A percentile compares a stretch with the other conserved stretches of the same genome.
Evolutionary conservation across 2,113 vertebrate genomes (phyloP).

Genomic region (Erpornis zantholeuca): DNA sequence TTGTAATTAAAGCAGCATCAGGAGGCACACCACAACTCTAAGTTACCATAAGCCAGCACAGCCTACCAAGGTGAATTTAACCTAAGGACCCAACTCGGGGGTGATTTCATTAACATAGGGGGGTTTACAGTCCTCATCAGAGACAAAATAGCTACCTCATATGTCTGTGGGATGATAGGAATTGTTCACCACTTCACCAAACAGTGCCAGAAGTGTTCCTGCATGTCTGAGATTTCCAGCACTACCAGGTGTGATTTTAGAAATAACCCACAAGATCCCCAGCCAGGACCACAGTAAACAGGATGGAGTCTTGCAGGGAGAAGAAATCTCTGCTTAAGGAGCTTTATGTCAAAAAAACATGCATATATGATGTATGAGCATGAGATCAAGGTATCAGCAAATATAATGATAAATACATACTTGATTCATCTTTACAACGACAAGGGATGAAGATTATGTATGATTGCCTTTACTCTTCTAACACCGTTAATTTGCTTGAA

Average conservation of each 20-base stretch:
- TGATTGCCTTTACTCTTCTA: neutral
- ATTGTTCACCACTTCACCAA: neutral
- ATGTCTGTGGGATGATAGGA: neutral
- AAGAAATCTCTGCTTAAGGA: neutral
- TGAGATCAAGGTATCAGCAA: neutral
- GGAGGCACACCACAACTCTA: neutral
- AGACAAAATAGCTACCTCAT: neutral
- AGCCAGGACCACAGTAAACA: neutral
- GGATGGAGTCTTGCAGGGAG: neutral
- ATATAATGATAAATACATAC: neutral
- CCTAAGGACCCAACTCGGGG: rapidly evolving
- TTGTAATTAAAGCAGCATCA: neutral
- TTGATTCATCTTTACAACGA: neutral
- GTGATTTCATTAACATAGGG: neutral
- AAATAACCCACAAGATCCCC: neutral
- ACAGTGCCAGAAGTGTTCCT: neutral
- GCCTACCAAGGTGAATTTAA: neutral
- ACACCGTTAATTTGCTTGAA: neutral
- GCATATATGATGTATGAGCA: neutral
- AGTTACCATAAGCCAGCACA: neutral
- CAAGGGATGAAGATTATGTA: neutral
- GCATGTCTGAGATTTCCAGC: neutral
- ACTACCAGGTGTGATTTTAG: neutral
- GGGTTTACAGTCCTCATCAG: neutral
- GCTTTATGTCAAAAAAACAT: neutral